Conservation (phyloP, 2,797 vertebrate species). For the Darevskia mixta region DNA sequence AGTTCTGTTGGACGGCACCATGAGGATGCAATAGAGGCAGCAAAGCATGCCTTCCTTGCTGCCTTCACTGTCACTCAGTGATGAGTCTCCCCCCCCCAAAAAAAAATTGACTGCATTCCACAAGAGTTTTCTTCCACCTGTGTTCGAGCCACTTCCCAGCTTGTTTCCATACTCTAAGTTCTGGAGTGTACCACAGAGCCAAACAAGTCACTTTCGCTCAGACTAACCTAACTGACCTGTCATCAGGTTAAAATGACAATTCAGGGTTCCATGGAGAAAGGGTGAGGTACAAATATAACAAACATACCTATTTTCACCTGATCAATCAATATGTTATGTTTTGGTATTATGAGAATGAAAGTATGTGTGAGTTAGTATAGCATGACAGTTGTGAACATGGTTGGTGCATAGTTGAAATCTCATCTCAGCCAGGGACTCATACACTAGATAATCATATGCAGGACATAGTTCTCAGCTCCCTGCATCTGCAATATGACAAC, state of each 20-base stretch:
- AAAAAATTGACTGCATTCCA: too few relatives aligned
- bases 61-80: too few relatives aligned
- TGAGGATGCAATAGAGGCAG: too few relatives aligned
- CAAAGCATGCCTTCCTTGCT: too few relatives aligned
- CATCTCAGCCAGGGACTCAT: not conserved
- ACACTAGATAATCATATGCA: not conserved
- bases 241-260: not conserved
- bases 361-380: not conserved
- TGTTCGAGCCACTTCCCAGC: too few relatives aligned
- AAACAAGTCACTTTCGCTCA: not conserved
- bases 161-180: too few relatives aligned
- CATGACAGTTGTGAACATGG: not conserved
- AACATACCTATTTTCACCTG: not conserved
- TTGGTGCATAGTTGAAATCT: not conserved
- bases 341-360: not conserved
- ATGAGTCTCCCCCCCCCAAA: too few relatives aligned
- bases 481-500: not conserved
- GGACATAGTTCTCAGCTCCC: not conserved
- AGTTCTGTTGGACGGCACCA: too few relatives aligned
- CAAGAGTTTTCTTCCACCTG: too few relatives aligned
- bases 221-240: not conserved
- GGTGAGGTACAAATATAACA: not conserved
- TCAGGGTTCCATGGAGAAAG: not conserved
- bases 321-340: not conserved
- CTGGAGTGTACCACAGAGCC: too few relatives aligned